Evolutionary conservation across 2,113 vertebrate genomes (phyloP).

Genomic region (Brachyistius frenatus): DNA sequence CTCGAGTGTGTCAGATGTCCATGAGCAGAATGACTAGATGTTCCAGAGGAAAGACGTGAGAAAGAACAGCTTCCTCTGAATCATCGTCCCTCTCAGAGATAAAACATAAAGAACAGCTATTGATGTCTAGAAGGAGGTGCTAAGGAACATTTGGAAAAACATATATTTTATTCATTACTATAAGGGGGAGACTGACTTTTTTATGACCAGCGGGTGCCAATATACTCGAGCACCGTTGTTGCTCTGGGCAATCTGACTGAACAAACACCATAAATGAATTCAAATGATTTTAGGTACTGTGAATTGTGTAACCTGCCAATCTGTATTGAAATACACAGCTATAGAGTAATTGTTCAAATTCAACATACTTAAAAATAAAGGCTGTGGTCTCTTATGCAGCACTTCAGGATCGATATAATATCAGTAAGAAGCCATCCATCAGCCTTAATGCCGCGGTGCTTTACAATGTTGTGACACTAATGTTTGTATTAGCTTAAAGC

Average conservation of each 20-base stretch:
- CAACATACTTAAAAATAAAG: background rate
- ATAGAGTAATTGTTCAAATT: background rate
- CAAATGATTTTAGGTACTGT: conserved; percentile 9
- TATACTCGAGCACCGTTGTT: background rate
- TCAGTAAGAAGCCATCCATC: background rate
- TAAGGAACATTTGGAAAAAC: background rate
- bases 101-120: conserved; percentile 24
- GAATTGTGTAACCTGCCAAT: conserved; percentile 1
- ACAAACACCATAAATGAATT: conserved; percentile 1
- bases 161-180: conserved; percentile 43
- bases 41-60: background rate
- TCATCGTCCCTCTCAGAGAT: conserved; percentile 9
- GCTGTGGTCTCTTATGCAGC: background rate
- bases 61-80: background rate
- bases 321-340: background rate
- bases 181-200: conserved; percentile 19
- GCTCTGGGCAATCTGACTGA: background rate
- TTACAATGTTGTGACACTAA: too few relatives aligned
- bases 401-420: background rate
- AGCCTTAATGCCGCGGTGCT: too few relatives aligned
- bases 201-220: conserved; percentile 8
- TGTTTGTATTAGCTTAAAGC: background rate
- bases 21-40: background rate
- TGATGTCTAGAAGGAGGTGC: conserved; percentile 16
- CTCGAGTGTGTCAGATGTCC: background rate